phyloP scores from a whole-genome alignment of 2,888 invertebrate species.

The Cheilosia pagana region DNA sequence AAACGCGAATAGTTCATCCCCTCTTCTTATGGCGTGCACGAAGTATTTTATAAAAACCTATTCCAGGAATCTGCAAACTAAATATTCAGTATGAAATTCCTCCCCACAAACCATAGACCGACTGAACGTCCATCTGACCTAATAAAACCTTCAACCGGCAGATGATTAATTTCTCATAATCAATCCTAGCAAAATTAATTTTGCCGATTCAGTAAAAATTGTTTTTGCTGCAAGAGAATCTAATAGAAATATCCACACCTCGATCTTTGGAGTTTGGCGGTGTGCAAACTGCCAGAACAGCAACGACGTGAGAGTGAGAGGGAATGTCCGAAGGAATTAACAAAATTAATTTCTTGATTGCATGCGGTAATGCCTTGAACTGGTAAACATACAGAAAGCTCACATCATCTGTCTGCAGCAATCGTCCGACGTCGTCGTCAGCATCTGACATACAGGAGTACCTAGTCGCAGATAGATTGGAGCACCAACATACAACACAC shows the following conservation, averaged over 20 bases:
- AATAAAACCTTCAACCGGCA: slow-evolving; percentile 65
- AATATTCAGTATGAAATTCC: no score
- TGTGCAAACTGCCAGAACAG: slow-evolving; percentile 11
- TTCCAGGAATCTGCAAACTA: no score
- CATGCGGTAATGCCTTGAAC: slow-evolving; percentile 69
- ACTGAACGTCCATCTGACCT: slow-evolving; percentile 29
- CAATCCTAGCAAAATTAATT: slow-evolving; percentile 59
- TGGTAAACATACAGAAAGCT: slow-evolving; percentile 52
- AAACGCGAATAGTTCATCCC: no score
- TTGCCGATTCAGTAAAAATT: slow-evolving; percentile 25
- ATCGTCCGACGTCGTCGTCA: slow-evolving; percentile 36
- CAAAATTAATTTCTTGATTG: slow-evolving; percentile 71
- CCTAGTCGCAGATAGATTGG: background rate
- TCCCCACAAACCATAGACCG: no score
- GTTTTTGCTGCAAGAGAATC: slow-evolving; percentile 4
- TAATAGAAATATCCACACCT: slow-evolving; percentile 58
- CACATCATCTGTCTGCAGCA: slow-evolving; percentile 41
- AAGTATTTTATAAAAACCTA: no score
- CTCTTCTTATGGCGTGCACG: no score
- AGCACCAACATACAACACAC: background rate
- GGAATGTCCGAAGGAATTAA: slow-evolving; percentile 35
- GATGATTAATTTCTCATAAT: slow-evolving; percentile 67
- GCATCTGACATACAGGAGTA: slow-evolving; percentile 41
- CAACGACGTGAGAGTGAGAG: background rate
- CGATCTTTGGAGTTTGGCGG: slow-evolving; percentile 24